Evolutionary conservation across 92 coral and sea anemone species (phyloP).

Genomic region (Porites rus): DNA sequence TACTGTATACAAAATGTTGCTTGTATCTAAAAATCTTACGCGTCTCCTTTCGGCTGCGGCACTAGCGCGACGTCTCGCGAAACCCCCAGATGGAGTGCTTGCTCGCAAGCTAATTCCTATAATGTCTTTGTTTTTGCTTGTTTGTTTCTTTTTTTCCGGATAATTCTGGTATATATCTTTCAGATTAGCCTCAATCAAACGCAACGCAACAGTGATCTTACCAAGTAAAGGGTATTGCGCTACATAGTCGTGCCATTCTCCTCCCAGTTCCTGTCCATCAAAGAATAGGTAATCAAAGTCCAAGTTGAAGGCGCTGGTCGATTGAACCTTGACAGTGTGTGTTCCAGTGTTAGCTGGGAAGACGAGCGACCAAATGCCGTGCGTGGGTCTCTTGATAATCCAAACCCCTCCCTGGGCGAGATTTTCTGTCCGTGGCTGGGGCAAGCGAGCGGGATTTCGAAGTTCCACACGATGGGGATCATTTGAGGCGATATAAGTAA

Average conservation of each 20-base stretch:
- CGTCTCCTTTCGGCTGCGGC: no score
- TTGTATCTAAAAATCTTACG: no score
- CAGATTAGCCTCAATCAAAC: no score
- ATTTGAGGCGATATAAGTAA: slow-evolving; percentile 57
- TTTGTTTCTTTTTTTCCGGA: no score
- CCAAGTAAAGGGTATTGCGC: slow-evolving; percentile 18
- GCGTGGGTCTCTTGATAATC: slow-evolving; percentile 53
- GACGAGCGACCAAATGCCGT: slow-evolving; percentile 65
- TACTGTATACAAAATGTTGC: no score
- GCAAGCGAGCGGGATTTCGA: slow-evolving; percentile 52
- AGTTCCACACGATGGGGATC: slow-evolving; percentile 44
- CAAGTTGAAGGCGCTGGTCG: slow-evolving; percentile 65
- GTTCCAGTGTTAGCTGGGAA: slow-evolving; percentile 66
- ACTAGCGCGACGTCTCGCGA: no score
- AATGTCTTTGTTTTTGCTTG: no score
- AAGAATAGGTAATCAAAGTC: slow-evolving; percentile 71
- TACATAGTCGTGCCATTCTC: slow-evolving; percentile 11
- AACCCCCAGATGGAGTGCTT: no score
- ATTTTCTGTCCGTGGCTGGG: slow-evolving; percentile 25
- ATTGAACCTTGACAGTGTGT: slow-evolving; percentile 80
- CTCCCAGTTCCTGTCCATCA: not conserved
- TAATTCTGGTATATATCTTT: no score
- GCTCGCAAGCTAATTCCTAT: no score
- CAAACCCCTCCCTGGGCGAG: slow-evolving; percentile 67
- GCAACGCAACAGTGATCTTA: not conserved